Evolutionary conservation across 2,888 invertebrate species (phyloP), one percentile per base, ranked within the genome.

Genomic region (Diaperis boleti): DNA sequence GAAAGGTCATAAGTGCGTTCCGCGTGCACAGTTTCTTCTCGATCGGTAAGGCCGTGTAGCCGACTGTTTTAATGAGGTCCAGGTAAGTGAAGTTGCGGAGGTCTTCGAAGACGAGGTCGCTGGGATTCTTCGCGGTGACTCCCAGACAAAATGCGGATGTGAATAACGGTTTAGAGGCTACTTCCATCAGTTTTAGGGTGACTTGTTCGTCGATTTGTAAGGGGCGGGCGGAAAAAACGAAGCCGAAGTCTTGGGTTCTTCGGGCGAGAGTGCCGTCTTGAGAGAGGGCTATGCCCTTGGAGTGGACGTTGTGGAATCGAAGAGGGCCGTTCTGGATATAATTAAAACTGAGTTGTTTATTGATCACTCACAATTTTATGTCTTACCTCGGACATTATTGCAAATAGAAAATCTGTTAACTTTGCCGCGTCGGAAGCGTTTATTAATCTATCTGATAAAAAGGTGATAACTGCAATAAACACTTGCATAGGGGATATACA

Each of bases 161-260:
- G 20, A 10, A 8, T 7, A 22, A 7, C 22, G 22, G 15, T 7
- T 10, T 20, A n/a, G 44, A 22, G 1, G n/a, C n/a, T n/a, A 44
- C 22, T 44, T 44, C 44, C 44, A 44, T 44, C 4, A 44, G 22
- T 11, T 44, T 44, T 7, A 44, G 8, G 1, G 44, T 44, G 44
- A 44, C 11, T 44, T 22, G 10, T 22, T 44, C 44, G 11, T 44
- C 44, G 44, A 22, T n/a, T 22, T 10, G 5, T 2, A 44, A 11
- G 44, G 44, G 44, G 1, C 22, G 44, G 4, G 44, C 20, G 6
- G 22, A 11, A 11, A 44, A 44, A 11, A 44, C 44, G 44, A 44
- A 44, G 1, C 44, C 44, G 44, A 10, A 22, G 22, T 20, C 11
- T 7, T 20, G 15, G n/a, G 8, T 6, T 10, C 44, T 20, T 44